phyloP scores from a whole-genome alignment of 2,113 vertebrate genomes.

The Podarcis cretensis region DNA sequence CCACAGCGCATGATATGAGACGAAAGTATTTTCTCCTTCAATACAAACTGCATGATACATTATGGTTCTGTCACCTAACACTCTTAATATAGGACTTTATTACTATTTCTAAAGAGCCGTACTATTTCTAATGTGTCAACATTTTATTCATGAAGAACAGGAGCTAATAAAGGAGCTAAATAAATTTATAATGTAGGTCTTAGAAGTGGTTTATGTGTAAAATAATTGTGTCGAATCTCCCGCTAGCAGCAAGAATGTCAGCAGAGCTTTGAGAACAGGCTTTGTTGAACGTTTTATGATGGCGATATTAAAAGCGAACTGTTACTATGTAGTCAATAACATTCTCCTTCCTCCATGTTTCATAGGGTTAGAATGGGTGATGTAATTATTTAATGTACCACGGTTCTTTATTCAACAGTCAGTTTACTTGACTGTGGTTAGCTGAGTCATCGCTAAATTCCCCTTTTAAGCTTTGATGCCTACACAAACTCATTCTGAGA shows the following conservation, averaged over 20 bases:
- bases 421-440: neutral
- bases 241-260: neutral
- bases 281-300: constrained; percentile 4
- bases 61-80: constrained; percentile 31
- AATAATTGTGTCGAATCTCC: neutral
- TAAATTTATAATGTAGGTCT: rapidly evolving
- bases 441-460: neutral
- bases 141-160: neutral
- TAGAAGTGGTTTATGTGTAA: neutral
- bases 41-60: neutral
- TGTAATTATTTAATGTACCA: neutral
- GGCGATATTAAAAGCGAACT: constrained; percentile 7
- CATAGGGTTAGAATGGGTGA: neutral
- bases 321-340: neutral
- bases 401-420: neutral
- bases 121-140: neutral
- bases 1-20: constrained; percentile 34
- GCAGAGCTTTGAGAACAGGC: neutral
- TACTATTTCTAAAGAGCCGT: constrained; percentile 23
- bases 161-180: rapidly evolving
- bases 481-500: neutral
- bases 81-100: neutral
- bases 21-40: neutral
- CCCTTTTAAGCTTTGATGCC: neutral
- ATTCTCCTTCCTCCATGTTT: neutral